A percentile compares a stretch with the other conserved stretches of the same genome.
These are phyloP conservation scores for Hydrotaea diabolus DNA, from an alignment of 2,888 invertebrate genomes.

Conservation along the genomic window DNA sequence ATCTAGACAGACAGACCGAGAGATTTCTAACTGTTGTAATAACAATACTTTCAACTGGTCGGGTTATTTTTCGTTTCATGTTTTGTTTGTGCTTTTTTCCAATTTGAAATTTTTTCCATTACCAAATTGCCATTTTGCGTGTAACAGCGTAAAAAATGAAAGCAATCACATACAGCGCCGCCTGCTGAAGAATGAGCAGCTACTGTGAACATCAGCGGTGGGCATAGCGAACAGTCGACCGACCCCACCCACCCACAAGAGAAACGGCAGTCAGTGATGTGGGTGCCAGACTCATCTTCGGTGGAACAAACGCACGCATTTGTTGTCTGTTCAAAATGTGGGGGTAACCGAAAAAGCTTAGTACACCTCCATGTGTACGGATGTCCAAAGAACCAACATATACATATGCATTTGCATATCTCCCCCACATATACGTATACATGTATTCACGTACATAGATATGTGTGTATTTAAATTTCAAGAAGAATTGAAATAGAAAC, in stretches of 20 bases:
- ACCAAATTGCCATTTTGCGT: slow-evolving; percentile 66
- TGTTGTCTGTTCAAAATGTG: not conserved
- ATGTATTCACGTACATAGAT: not conserved
- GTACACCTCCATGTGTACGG: not conserved
- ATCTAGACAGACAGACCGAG: slow-evolving; percentile 25
- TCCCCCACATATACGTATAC: not conserved
- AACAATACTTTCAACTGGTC: slow-evolving; percentile 27
- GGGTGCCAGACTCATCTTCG: slow-evolving; percentile 9
- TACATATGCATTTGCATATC: slow-evolving; percentile 6
- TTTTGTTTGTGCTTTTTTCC: slow-evolving; percentile 2
- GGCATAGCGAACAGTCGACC: slow-evolving; percentile 43
- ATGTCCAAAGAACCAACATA: not conserved
- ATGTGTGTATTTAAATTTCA: not conserved
- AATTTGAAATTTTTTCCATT: slow-evolving; percentile 22
- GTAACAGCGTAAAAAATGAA: slow-evolving; percentile 64
- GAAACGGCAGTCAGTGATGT: slow-evolving; percentile 5
- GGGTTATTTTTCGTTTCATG: slow-evolving; percentile 8
- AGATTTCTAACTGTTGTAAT: slow-evolving; percentile 26
- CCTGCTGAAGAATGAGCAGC: slow-evolving; percentile 11
- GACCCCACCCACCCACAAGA: slow-evolving; percentile 40
- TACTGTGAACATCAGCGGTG: slow-evolving; percentile 3
- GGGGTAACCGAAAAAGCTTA: slow-evolving; percentile 7
- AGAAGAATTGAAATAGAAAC: not conserved
- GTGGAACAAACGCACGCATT: not conserved
- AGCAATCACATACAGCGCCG: slow-evolving; percentile 61